Conservation (phyloP, 2,113 vertebrate species). For the Sebastes fasciatus region DNA sequence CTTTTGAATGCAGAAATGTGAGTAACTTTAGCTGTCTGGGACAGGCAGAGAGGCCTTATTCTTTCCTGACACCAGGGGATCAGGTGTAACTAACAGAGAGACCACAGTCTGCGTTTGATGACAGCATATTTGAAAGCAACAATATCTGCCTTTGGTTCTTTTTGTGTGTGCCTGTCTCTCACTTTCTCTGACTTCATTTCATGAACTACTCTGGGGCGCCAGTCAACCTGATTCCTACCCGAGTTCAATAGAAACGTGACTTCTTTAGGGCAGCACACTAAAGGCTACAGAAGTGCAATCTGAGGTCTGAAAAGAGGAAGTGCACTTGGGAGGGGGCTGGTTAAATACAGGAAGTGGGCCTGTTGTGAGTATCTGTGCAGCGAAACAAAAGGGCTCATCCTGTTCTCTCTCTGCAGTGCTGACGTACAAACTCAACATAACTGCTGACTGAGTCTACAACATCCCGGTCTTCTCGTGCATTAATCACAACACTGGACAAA, state of each 20-base stretch:
- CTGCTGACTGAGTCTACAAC: constrained; percentile 32
- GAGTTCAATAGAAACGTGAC: constrained; percentile 3
- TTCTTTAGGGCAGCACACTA: neutral
- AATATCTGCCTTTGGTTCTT: neutral
- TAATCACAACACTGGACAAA: neutral
- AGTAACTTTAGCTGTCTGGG: neutral
- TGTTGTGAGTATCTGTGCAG: constrained; percentile 41
- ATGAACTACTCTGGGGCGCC: neutral
- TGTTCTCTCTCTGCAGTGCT: constrained; percentile 36
- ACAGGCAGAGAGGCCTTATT: constrained; percentile 16
- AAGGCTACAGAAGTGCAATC: constrained; percentile 20
- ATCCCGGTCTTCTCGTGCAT: neutral
- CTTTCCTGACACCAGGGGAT: constrained; percentile 10
- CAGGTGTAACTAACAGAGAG: constrained; percentile 26
- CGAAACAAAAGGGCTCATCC: constrained; percentile 58
- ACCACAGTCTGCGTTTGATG: constrained; percentile 6
- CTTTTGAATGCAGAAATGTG: neutral
- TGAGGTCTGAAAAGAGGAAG: constrained; percentile 70
- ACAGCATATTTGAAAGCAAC: constrained; percentile 20
- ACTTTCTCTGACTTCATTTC: constrained; percentile 28
- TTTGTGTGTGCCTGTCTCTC: neutral
- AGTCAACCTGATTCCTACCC: constrained; percentile 20
- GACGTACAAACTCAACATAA: constrained; percentile 29
- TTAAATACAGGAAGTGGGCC: constrained; percentile 70
- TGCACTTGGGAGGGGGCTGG: constrained; percentile 45